These are phyloP conservation scores for Troides helena DNA, from an alignment of 2,888 invertebrate species.

Conservation along the genomic window DNA sequence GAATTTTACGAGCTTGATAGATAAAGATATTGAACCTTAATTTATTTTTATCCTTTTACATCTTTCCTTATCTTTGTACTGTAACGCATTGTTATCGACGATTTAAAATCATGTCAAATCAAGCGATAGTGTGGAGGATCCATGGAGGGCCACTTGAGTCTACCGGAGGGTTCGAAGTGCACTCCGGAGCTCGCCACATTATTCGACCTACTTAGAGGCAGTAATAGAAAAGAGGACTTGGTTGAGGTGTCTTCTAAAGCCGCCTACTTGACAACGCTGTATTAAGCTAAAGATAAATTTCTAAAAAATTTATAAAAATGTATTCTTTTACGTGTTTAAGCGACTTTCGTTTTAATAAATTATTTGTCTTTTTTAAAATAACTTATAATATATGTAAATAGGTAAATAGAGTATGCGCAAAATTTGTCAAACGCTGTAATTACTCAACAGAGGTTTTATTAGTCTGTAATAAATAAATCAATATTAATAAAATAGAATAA, in stretches of 20 bases:
- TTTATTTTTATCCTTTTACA: background rate
- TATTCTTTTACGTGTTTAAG: background rate
- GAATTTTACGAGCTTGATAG: constrained; percentile 31
- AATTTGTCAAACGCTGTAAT: no score
- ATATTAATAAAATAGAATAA: no score
- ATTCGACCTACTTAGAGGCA: constrained; percentile 76
- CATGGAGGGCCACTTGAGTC: constrained; percentile 54
- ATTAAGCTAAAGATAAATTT: constrained; percentile 10
- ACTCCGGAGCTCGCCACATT: constrained; percentile 70
- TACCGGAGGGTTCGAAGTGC: constrained; percentile 62
- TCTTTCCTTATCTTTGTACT: constrained; percentile 22
- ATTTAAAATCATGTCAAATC: constrained; percentile 80
- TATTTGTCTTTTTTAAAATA: no score
- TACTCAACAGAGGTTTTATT: no score
- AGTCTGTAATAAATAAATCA: no score
- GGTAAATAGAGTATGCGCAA: no score
- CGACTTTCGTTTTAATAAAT: constrained; percentile 2
- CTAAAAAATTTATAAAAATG: background rate
- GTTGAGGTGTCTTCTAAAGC: constrained; percentile 59
- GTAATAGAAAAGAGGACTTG: constrained; percentile 48
- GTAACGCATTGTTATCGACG: constrained; percentile 59
- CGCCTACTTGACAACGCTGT: constrained; percentile 35
- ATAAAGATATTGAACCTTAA: constrained; percentile 27
- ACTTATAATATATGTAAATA: no score
- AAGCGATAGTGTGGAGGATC: constrained; percentile 71